These are phyloP conservation scores for Trichosurus vulpecula DNA, from an alignment of 2,797 vertebrate genomes.

Conservation along the genomic window DNA sequence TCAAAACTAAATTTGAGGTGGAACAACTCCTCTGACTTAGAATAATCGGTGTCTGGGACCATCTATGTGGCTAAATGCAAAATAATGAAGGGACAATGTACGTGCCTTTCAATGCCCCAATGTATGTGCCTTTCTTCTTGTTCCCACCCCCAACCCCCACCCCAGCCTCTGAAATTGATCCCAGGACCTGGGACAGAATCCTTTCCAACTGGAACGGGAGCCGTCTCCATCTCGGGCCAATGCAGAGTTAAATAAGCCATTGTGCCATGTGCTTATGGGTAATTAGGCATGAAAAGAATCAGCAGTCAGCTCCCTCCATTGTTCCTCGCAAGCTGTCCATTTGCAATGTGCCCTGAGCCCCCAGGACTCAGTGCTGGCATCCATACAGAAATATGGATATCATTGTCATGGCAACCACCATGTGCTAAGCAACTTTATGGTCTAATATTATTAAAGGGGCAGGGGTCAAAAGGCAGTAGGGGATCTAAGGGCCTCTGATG, in stretches of 20 bases:
- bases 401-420: constrained; percentile 70
- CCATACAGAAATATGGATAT: constrained; percentile 57
- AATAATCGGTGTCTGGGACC: constrained; percentile 25
- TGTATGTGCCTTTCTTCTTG: constrained; percentile 8
- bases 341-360: constrained; percentile 73
- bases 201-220: constrained; percentile 78
- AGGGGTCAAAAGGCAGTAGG: constrained; percentile 74
- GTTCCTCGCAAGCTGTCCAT: constrained; percentile 68
- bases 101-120: constrained; percentile 59
- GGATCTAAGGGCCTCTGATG: constrained; percentile 63
- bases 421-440: constrained; percentile 73
- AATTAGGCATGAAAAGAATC: constrained; percentile 84
- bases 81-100: constrained; percentile 52
- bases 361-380: constrained; percentile 60
- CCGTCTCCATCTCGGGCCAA: constrained; percentile 79
- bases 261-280: constrained; percentile 81
- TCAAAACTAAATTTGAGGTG: background rate
- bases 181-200: constrained; percentile 57
- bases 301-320: constrained; percentile 71
- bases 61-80: constrained; percentile 42
- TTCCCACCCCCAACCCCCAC: constrained; percentile 17
- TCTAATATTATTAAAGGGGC: constrained; percentile 75
- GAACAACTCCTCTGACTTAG: constrained; percentile 31
- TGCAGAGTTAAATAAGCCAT: constrained; percentile 78
- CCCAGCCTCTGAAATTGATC: constrained; percentile 24